Percentiles rank a stretch among this genome's conserved stretches.
These are phyloP conservation scores for Willowsia nigromaculata DNA, from an alignment of 2,888 invertebrate species.

Conservation along the genomic window DNA sequence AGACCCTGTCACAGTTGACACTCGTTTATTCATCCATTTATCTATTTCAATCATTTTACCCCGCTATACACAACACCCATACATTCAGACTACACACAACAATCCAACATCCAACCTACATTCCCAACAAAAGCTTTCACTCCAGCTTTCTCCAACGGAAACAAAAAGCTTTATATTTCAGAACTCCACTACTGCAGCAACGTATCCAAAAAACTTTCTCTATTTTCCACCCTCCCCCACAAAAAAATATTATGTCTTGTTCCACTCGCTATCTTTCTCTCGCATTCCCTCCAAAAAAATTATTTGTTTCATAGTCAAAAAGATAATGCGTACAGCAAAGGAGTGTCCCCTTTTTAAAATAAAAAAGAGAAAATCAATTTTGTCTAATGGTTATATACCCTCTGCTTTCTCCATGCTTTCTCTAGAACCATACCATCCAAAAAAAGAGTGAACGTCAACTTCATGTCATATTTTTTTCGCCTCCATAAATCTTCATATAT, in stretches of 20 bases:
- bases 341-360: background rate
- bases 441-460: conserved; percentile 18
- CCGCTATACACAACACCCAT: background rate
- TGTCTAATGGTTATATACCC: background rate
- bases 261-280: no score
- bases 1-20: conserved; percentile 61
- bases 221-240: no score
- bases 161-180: no score
- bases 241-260: no score
- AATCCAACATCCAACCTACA: no score
- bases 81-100: background rate
- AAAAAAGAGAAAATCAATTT: conserved; percentile 20
- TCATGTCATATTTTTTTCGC: conserved; percentile 8
- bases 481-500: conserved; percentile 32
- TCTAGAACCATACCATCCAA: no score
- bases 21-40: conserved; percentile 64
- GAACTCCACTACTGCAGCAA: no score
- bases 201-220: no score
- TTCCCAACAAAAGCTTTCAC: no score
- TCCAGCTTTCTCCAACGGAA: no score
- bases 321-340: background rate
- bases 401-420: background rate
- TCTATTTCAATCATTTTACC: conserved; percentile 58
- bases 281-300: no score
- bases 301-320: no score